Conservation (phyloP, 2,888 invertebrate genomes). For the Drosophila dives region DNA sequence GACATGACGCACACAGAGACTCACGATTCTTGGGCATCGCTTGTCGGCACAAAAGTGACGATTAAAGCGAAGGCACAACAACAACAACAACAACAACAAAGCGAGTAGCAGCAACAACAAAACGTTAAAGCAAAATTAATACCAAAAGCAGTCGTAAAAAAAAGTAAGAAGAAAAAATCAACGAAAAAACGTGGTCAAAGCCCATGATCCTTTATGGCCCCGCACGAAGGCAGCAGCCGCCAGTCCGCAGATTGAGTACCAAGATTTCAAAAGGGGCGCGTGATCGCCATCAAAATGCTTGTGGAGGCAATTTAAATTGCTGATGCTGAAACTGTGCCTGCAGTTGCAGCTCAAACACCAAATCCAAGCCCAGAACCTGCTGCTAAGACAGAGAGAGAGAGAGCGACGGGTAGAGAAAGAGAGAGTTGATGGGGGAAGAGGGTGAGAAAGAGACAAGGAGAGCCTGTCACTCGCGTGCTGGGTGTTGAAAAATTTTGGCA, state of each 20-base stretch:
- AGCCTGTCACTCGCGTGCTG: conserved; percentile 63
- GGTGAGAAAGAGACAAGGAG: not conserved
- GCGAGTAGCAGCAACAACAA: conserved; percentile 24
- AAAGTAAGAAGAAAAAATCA: conserved; percentile 5
- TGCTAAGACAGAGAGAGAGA: conserved; percentile 6
- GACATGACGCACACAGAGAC: conserved; percentile 39
- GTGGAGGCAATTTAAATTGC: conserved; percentile 82
- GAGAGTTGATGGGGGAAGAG: not conserved
- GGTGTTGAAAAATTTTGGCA: conserved; percentile 75
- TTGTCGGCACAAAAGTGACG: conserved; percentile 78
- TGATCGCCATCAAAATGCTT: conserved; percentile 82
- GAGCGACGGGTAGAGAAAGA: not conserved
- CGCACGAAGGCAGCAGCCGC: conserved; percentile 45
- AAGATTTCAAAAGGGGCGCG: conserved; percentile 76
- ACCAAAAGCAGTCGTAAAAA: conserved; percentile 72
- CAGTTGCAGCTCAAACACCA: conserved; percentile 24
- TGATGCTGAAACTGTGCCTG: conserved; percentile 46
- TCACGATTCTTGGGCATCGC: conserved; percentile 45
- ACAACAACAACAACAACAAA: conserved; percentile 5
- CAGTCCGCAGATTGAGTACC: conserved; percentile 62
- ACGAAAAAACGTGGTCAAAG: conserved; percentile 39
- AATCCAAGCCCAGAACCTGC: conserved; percentile 46
- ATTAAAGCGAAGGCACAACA: conserved; percentile 63
- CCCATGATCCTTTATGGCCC: conserved; percentile 72
- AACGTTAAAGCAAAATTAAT: conserved; percentile 66